Evolutionary conservation across 2,113 vertebrate species (phyloP), one percentile per base, ranked within the genome.

Genomic region (Syngnathus typhle): DNA sequence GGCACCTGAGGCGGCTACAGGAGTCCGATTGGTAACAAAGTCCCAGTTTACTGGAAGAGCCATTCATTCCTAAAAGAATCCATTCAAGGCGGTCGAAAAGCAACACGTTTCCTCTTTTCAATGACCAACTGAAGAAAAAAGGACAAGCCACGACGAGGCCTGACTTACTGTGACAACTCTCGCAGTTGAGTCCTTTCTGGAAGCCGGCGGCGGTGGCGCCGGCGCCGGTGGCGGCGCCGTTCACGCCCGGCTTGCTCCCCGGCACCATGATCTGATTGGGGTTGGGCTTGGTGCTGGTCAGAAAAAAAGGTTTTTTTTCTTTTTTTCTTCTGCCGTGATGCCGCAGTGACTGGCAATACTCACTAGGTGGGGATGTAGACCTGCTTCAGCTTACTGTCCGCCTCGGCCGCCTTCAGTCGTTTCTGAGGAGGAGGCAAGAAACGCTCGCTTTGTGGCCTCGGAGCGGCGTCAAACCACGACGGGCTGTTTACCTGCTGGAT

Each of bases 321-420:
- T 32, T 32, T 32, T 32, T 32, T 32, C 0, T 44, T 70, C 19
- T 16, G 6, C 16, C 18, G 49, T 0, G 3, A 1, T 0, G 1
- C 7, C 54, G 54, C 5, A 60, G 73, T 19, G 15, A 16, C 11
- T 23, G 11, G 6, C 4, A 13, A 56, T 44, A 93, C 95, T 96
- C 83, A 96, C 95, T 96, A 96, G 64, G 95, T 96, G 69, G 95
- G 95, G 85, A 96, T 96, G 88, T 96, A 96, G 70, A 96, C 95
- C 81, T 96, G 95, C 70, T 96, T 96, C 76, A 96, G 86, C 79
- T 96, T 96, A 84, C 94, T 96, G 83, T 96, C 95, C 0, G 95
- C 94, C 77, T 96, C 95, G 0, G 94, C 94, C n/a, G 94, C 95
- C 78, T 96, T 96, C 76, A 96, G 85, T 69, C 95, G 90, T 89